phyloP scores from a whole-genome alignment of 2,797 vertebrate species.

The Astyanax mexicanus region DNA sequence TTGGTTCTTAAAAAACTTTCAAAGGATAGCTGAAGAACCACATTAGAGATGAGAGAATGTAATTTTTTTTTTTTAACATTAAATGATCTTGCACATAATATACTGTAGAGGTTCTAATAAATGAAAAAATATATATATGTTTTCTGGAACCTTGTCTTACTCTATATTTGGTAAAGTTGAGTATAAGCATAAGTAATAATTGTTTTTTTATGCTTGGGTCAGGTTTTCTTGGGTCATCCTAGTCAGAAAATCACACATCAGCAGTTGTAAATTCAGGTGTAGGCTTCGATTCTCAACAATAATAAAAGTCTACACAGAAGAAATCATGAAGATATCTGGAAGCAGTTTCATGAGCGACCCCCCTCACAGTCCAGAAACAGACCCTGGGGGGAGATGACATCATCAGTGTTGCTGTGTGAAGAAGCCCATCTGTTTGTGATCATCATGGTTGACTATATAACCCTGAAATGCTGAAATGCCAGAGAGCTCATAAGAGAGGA shows the following conservation, averaged over 20 bases:
- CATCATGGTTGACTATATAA: conserved; percentile 50
- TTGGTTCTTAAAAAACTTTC: too few species aligned
- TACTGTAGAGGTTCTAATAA: too few species aligned
- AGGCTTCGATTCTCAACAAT: background rate
- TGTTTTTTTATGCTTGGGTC: background rate
- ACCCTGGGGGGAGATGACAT: conserved; percentile 45
- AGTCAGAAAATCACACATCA: background rate
- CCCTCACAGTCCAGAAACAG: conserved; percentile 5
- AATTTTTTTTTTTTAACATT: too few species aligned
- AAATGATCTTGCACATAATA: too few species aligned
- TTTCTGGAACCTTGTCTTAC: too few species aligned
- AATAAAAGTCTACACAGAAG: background rate
- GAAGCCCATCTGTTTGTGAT: conserved; percentile 66
- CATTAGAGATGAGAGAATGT: too few species aligned
- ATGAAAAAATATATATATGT: too few species aligned
- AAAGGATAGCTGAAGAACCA: too few species aligned
- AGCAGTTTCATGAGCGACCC: conserved; percentile 2
- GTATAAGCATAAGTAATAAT: background rate
- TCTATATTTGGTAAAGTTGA: background rate
- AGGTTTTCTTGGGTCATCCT: background rate
- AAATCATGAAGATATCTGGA: background rate
- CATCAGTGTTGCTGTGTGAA: conserved; percentile 57
- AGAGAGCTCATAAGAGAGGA: conserved; percentile 12
- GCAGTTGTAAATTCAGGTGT: too few species aligned
- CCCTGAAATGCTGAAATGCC: conserved; percentile 32